These are phyloP conservation scores for Platycheirus albimanus DNA, from an alignment of 2,888 invertebrate species.

Conservation along the genomic window DNA sequence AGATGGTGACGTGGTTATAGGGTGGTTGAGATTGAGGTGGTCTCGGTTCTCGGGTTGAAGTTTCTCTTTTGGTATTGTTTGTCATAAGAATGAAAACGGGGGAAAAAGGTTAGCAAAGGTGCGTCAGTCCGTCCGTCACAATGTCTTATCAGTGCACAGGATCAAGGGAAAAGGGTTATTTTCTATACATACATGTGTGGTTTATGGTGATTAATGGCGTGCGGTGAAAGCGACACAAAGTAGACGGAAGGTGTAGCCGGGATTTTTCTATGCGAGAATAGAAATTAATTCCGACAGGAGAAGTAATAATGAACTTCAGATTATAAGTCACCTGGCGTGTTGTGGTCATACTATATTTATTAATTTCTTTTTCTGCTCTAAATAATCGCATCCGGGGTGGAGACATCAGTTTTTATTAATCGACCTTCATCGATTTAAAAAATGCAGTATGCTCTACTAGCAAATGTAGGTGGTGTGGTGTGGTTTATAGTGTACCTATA, in stretches of 20 bases:
- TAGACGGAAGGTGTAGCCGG: conserved; percentile 66
- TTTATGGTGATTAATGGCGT: conserved; percentile 70
- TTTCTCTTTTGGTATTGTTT: conserved; percentile 6
- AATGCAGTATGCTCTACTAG: too few relatives aligned
- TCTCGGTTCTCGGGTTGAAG: conserved; percentile 1
- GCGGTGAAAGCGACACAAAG: conserved; percentile 67
- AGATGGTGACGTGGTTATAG: too few relatives aligned
- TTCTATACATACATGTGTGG: conserved; percentile 40
- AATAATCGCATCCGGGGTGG: conserved; percentile 34
- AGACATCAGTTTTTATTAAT: background rate
- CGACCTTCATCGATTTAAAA: conserved; percentile 8
- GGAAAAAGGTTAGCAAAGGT: conserved; percentile 30
- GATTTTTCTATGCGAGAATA: conserved; percentile 55
- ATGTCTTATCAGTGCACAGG: conserved; percentile 51
- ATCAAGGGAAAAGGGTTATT: conserved; percentile 63
- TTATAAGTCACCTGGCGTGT: conserved; percentile 38
- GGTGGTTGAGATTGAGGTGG: too few relatives aligned
- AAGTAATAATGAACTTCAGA: conserved; percentile 63
- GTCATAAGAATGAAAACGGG: conserved; percentile 4
- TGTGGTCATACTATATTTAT: conserved; percentile 42
- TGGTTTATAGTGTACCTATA: too few relatives aligned
- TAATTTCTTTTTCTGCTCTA: conserved; percentile 39
- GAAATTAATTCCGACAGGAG: conserved; percentile 43
- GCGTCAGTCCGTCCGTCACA: conserved; percentile 53
- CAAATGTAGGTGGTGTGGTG: too few relatives aligned